Conservation (phyloP, 2,797 vertebrate genomes). For the Synaphobranchus kaupii region DNA sequence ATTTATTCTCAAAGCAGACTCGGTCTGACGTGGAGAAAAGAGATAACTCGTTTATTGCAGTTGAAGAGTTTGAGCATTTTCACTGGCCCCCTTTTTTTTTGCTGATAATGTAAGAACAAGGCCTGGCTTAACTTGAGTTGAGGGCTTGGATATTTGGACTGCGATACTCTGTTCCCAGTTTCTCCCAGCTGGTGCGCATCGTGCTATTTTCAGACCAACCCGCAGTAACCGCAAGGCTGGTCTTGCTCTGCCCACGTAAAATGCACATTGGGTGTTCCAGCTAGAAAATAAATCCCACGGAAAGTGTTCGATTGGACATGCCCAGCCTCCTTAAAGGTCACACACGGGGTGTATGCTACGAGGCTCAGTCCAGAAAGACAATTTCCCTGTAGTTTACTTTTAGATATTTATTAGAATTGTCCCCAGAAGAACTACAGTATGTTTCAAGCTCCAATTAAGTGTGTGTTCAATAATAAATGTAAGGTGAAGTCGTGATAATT, state of each 20-base stretch:
- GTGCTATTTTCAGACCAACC: neutral
- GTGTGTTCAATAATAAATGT: neutral
- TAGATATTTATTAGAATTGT: neutral
- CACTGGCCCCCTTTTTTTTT: neutral
- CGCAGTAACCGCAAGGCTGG: neutral
- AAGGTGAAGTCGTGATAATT: neutral
- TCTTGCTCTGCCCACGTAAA: neutral
- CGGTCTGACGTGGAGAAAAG: neutral
- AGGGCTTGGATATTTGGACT: neutral
- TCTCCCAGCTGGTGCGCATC: neutral
- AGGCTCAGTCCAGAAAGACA: neutral
- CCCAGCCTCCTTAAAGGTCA: neutral
- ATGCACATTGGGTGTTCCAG: neutral
- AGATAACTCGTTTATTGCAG: neutral
- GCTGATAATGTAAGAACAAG: neutral
- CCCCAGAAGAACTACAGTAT: neutral
- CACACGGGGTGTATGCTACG: neutral
- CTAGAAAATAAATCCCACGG: neutral
- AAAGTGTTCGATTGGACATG: neutral
- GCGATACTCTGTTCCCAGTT: neutral
- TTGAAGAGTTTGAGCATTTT: neutral
- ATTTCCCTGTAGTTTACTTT: neutral
- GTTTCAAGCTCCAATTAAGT: neutral
- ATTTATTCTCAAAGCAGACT: neutral
- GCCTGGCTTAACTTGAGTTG: neutral